Base-by-base conservation (phyloP, 2,888 invertebrate genomes). In the Parnassius smintheus region DNA sequence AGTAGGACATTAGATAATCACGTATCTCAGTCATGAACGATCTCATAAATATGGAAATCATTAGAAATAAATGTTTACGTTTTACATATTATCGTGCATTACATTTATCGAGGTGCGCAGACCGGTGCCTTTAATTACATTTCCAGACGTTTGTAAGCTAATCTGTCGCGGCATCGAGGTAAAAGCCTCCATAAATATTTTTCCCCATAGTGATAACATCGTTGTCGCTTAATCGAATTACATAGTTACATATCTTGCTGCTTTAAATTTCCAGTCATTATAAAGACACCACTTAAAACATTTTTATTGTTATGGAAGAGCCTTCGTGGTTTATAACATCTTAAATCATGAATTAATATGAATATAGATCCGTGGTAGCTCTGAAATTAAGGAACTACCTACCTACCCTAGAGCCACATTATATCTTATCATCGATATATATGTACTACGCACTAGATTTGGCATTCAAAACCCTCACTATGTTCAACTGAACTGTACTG, bases 61-160 rank as follows among this genome's bases (percentile, higher is more conserved):
- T 52, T 52, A 22, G 45, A 46, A 45, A 52, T 56, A 18, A 22
- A 61, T 53, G 61, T 56, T 51, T 56, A 56, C 22, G 46, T 55
- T 55, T 54, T 49, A 9, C 25, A 48, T 48, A 13, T 59, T 60
- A 60, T 54, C 60, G 60, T 44, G n/a, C 54, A 13, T 44, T 18
- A 55, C 49, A 60, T 50, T 25, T 50, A 60, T 45, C 50, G 10
- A 25, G 35, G 12, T 18, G 45, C 52, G 45, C 35, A 9, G 46
- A 61, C 48, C 46, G 35, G 45, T 12, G 22, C 41, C n/a, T 61
- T 61, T 61, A 61, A 61, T 52, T 56, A 51, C 61, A 56, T 56
- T 56, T 45, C 56, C 7, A 61, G 61, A 56, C 52, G 41, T 56
- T 52, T 42, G 18, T 49, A 44, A 56, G 56, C 46, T 61, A 61